Percentiles rank a stretch among this genome's conserved stretches.
These are phyloP conservation scores for Leucophenga maculata DNA, from an alignment of 2,888 invertebrate genomes.

Conservation along the genomic window DNA sequence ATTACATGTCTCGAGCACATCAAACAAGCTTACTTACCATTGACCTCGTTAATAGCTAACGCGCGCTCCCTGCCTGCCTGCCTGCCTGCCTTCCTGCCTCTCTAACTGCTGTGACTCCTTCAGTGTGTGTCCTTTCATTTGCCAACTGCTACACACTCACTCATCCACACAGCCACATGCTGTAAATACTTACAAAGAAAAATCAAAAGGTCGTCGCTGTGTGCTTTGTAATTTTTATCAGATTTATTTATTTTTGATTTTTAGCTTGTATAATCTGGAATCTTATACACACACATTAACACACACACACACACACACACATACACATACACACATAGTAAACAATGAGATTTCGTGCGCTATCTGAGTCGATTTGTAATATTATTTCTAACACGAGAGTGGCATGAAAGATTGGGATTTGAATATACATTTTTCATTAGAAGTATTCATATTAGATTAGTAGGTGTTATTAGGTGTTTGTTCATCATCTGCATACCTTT, in stretches of 20 bases:
- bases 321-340: conserved; percentile 14
- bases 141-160: too few relatives aligned
- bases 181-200: background rate
- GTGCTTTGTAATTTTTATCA: conserved; percentile 62
- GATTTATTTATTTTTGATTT: conserved; percentile 64
- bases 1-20: conserved; percentile 64
- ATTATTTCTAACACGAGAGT: background rate
- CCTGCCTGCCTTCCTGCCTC: background rate
- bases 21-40: conserved; percentile 66
- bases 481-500: too few relatives aligned
- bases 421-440: too few relatives aligned
- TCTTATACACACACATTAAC: background rate
- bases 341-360: background rate
- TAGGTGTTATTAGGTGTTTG: too few relatives aligned
- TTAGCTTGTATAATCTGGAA: conserved; percentile 26
- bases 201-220: conserved; percentile 35
- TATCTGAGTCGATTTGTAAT: too few relatives aligned
- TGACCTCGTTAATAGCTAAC: conserved; percentile 63
- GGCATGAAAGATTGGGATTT: too few relatives aligned
- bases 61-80: background rate
- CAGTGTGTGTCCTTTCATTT: conserved; percentile 8
- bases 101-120: background rate
- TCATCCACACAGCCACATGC: background rate
- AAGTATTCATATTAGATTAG: too few relatives aligned
- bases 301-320: conserved; percentile 26